Percentiles rank a stretch among this genome's conserved stretches.
Evolutionary conservation across 2,113 vertebrate species (phyloP).

Genomic region (Eretmochelys imbricata): DNA sequence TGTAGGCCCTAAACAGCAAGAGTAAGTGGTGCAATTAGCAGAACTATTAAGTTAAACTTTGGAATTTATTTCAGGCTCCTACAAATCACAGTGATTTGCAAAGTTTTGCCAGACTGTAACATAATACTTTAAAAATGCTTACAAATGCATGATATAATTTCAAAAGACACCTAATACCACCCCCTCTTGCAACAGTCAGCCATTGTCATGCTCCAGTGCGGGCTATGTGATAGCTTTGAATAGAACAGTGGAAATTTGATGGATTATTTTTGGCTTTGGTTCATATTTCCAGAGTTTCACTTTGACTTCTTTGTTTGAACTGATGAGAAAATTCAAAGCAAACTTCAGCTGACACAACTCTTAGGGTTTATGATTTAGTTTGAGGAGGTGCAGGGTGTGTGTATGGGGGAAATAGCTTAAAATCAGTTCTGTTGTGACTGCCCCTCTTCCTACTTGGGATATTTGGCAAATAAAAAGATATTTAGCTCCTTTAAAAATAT

Average conservation of each 20-base stretch:
- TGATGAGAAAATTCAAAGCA: neutral
- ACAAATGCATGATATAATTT: constrained; percentile 2
- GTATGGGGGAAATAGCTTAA: neutral
- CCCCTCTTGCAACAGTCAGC: constrained; percentile 25
- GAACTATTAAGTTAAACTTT: neutral
- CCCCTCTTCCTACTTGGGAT: neutral
- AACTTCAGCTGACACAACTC: neutral
- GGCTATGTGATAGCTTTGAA: neutral
- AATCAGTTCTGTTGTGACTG: neutral
- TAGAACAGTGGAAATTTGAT: constrained; percentile 35
- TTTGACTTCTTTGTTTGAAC: neutral
- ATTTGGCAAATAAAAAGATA: neutral
- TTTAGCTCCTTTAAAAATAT: neutral
- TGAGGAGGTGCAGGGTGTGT: neutral
- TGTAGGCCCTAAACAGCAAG: neutral
- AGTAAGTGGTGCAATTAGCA: neutral
- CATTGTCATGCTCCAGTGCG: neutral
- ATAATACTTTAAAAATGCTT: neutral
- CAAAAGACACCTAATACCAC: neutral
- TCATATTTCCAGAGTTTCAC: neutral
- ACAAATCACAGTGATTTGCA: neutral
- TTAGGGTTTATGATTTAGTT: neutral
- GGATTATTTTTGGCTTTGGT: constrained; percentile 50
- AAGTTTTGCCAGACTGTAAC: neutral
- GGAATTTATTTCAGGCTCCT: neutral